A percentile compares a stretch with the other conserved stretches of the same genome.
These are phyloP conservation scores for Axinella damicornis DNA, from an alignment of 37 sponge, comb jelly and placozoan genomes.

Conservation along the genomic window DNA sequence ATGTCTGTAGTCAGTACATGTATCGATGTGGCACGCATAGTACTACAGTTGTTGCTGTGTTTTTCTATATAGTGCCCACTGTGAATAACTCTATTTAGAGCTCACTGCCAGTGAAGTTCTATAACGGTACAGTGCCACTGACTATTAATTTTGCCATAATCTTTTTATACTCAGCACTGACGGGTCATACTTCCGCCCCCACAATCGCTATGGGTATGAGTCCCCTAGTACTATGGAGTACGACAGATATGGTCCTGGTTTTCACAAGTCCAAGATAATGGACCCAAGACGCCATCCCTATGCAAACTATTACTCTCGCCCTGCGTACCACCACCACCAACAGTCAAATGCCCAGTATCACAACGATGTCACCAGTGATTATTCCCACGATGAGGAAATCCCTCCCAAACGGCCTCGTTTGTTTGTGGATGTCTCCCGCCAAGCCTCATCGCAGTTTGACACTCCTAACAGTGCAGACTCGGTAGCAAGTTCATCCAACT, in stretches of 20 bases:
- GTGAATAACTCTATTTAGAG: background rate
- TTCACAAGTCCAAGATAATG: slow-evolving; percentile 24
- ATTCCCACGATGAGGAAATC: slow-evolving; percentile 1
- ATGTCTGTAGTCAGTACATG: no score
- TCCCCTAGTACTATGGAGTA: background rate
- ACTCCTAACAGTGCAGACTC: slow-evolving; percentile 48
- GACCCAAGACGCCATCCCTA: slow-evolving; percentile 17
- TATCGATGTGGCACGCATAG: no score
- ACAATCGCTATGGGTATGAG: slow-evolving; percentile 19
- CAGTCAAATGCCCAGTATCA: slow-evolving; percentile 1
- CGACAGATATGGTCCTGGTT: slow-evolving; percentile 2
- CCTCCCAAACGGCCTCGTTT: slow-evolving; percentile 51
- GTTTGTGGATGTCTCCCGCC: slow-evolving; percentile 28
- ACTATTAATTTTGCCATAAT: no score
- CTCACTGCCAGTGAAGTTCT: background rate
- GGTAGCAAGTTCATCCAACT: background rate
- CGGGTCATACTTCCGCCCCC: background rate
- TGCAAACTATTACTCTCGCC: slow-evolving; percentile 10
- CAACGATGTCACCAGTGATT: background rate
- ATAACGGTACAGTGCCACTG: no score
- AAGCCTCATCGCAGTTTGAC: slow-evolving; percentile 5
- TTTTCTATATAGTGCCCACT: slow-evolving; percentile 1
- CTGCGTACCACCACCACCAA: slow-evolving; percentile 26
- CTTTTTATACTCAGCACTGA: no score
- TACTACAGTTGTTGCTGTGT: background rate